A percentile compares a stretch with the other conserved stretches of the same genome.
phyloP scores from a whole-genome alignment of 2,113 vertebrate species.

The Morone chrysops region DNA sequence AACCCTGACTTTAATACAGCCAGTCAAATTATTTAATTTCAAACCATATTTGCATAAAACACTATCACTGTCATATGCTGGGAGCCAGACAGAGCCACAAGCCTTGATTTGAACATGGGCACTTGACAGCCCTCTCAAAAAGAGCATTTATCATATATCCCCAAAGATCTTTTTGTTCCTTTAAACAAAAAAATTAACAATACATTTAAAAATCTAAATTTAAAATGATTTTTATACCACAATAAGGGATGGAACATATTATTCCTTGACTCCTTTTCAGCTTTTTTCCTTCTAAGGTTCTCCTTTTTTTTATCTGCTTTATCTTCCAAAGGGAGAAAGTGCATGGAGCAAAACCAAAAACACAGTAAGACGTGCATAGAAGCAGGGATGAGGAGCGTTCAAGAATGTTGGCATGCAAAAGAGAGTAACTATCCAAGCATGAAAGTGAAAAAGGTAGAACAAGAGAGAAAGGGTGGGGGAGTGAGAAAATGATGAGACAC shows the following conservation, averaged over 20 bases:
- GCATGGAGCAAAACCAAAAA: slow-evolving; percentile 41
- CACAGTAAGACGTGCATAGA: slow-evolving; percentile 44
- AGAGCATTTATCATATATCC: background rate
- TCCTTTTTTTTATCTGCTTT: slow-evolving; percentile 30
- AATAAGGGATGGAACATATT: background rate
- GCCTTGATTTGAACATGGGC: background rate
- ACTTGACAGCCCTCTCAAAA: background rate
- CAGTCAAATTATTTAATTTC: too few relatives aligned
- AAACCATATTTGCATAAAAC: too few relatives aligned
- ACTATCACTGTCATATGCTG: too few relatives aligned
- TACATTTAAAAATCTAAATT: background rate
- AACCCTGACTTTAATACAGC: too few relatives aligned
- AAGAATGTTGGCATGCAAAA: slow-evolving; percentile 73
- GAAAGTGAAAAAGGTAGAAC: slow-evolving; percentile 70
- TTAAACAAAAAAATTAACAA: background rate
- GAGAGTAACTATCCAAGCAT: slow-evolving; percentile 61
- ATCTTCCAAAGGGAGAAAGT: slow-evolving; percentile 42
- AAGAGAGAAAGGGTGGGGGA: slow-evolving; percentile 6
- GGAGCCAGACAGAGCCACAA: too few relatives aligned
- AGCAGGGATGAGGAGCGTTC: slow-evolving; percentile 38
- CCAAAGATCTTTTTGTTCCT: background rate
- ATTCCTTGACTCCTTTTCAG: background rate
- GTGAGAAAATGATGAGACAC: slow-evolving; percentile 50
- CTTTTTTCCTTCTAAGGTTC: slow-evolving; percentile 40
- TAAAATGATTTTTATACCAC: background rate